phyloP scores from a whole-genome alignment of 2,888 invertebrate species.

The Protodeltote pygarga region DNA sequence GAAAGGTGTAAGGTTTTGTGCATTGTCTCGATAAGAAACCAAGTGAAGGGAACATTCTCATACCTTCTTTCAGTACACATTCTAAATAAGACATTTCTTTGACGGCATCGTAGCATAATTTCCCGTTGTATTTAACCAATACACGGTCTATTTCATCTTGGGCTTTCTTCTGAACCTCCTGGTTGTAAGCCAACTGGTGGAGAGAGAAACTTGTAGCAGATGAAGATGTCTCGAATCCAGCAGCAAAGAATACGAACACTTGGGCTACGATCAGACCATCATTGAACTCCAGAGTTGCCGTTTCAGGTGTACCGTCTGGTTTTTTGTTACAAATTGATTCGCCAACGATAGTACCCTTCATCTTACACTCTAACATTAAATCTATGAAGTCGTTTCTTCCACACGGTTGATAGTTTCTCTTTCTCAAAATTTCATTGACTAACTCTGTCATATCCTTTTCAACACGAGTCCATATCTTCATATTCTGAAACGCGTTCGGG shows the following conservation, averaged over 20 bases:
- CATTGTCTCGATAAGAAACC: slow-evolving; percentile 53
- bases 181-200: slow-evolving; percentile 67
- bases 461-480: slow-evolving; percentile 18
- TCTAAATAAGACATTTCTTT: slow-evolving; percentile 58
- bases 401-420: slow-evolving; percentile 54
- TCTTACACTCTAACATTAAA: slow-evolving; percentile 52
- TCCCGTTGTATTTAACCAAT: slow-evolving; percentile 50
- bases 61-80: slow-evolving; percentile 54
- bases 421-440: slow-evolving; percentile 41
- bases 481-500: slow-evolving; percentile 19
- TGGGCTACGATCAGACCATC: slow-evolving; percentile 53
- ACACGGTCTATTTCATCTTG: slow-evolving; percentile 63
- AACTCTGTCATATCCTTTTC: slow-evolving; percentile 27
- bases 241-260: slow-evolving; percentile 63
- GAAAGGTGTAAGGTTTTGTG: slow-evolving; percentile 37
- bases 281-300: slow-evolving; percentile 50
- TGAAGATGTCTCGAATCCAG: slow-evolving; percentile 74
- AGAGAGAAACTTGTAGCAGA: slow-evolving; percentile 64
- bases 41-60: slow-evolving; percentile 55
- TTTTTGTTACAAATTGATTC: slow-evolving; percentile 52
- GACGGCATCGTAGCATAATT: slow-evolving; percentile 58
- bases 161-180: slow-evolving; percentile 60
- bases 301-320: slow-evolving; percentile 49
- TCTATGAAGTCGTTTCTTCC: slow-evolving; percentile 62
- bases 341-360: slow-evolving; percentile 53